A percentile compares a stretch with the other conserved stretches of the same genome.
Evolutionary conservation across 2,113 vertebrate genomes (phyloP).

Genomic region (Probosciger aterrimus): DNA sequence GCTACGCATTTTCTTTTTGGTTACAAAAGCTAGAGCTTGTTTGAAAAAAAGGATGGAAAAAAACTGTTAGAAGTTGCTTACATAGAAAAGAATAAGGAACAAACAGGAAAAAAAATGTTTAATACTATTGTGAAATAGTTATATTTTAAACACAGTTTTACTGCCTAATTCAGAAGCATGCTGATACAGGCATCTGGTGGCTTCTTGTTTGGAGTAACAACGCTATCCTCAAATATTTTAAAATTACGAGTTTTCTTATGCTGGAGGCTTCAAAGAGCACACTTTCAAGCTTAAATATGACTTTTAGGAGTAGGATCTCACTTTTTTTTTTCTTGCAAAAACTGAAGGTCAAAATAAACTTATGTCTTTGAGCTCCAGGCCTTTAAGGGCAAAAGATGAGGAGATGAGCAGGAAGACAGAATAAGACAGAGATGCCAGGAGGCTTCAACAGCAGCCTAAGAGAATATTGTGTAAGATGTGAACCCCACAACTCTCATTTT

Average conservation of each 20-base stretch:
- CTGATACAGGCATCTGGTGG: not conserved
- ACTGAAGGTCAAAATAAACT: not conserved
- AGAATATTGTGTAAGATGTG: not conserved
- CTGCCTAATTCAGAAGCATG: not conserved
- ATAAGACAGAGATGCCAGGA: not conserved
- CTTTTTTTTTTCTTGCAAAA: not conserved
- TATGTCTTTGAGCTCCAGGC: not conserved
- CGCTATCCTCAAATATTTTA: not conserved
- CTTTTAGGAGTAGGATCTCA: not conserved
- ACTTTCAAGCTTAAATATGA: not conserved
- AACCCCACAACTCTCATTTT: not conserved
- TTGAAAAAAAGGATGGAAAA: not conserved
- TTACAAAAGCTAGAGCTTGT: not conserved
- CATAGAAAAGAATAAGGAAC: not conserved
- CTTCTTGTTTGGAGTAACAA: not conserved
- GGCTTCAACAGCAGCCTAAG: not conserved
- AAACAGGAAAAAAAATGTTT: not conserved
- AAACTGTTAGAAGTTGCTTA: not conserved
- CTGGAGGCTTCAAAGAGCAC: not conserved
- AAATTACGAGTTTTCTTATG: not conserved
- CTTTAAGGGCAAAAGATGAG: not conserved
- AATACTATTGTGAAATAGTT: not conserved
- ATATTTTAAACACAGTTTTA: not conserved
- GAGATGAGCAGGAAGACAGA: not conserved
- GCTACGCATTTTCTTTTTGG: not conserved